Conservation (phyloP, 1,140 invertebrate genomes). For the Dendroctonus valens region DNA sequence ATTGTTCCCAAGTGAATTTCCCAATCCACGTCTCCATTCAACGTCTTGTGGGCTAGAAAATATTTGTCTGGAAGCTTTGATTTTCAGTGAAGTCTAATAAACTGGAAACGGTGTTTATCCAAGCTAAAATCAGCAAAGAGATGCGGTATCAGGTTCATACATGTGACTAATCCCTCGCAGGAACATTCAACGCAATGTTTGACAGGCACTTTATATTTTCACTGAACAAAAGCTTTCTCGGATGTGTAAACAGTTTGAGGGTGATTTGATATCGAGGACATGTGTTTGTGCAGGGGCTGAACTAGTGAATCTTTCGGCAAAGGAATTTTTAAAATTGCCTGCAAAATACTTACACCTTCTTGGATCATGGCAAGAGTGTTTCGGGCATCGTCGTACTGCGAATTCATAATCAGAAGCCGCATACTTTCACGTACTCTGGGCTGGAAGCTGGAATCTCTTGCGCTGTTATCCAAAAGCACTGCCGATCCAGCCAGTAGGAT, state of each 20-base stretch:
- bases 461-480: constrained; percentile 75
- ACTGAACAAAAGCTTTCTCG: neutral
- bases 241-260: too few species aligned
- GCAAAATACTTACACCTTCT: constrained; percentile 70
- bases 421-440: constrained; percentile 69
- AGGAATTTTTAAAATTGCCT: neutral
- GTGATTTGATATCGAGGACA: too few species aligned
- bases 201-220: constrained; percentile 6
- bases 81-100: neutral
- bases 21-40: too few species aligned
- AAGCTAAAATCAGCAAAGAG: constrained; percentile 7
- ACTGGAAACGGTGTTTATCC: constrained; percentile 1
- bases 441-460: constrained; percentile 73
- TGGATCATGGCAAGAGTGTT: constrained; percentile 73
- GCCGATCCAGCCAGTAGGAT: constrained; percentile 72
- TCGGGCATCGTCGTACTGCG: constrained; percentile 62
- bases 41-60: neutral
- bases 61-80: neutral
- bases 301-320: too few species aligned
- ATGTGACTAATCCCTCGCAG: constrained; percentile 2
- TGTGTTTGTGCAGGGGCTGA: too few species aligned
- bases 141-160: constrained; percentile 10
- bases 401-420: constrained; percentile 68
- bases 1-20: too few species aligned
- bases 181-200: constrained; percentile 7